These are phyloP conservation scores for Fistularia commersonii DNA, from an alignment of 2,797 vertebrate species.

Conservation along the genomic window DNA sequence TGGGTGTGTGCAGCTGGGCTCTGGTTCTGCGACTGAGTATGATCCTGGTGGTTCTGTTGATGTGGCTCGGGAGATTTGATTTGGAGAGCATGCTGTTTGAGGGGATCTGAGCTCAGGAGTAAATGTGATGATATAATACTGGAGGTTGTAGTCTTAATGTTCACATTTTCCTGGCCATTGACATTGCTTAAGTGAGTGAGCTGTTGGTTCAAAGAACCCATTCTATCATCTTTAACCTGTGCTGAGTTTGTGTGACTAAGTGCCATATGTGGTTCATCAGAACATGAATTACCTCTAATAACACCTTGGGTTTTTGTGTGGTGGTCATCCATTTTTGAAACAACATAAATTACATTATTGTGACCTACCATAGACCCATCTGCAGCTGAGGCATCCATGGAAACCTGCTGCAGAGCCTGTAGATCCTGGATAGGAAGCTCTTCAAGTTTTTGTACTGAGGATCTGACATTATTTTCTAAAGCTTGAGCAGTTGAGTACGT, in stretches of 20 bases:
- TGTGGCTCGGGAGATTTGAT: constrained; percentile 82
- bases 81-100: constrained; percentile 82
- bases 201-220: constrained; percentile 79
- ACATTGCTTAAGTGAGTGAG: constrained; percentile 79
- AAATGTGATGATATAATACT: constrained; percentile 80
- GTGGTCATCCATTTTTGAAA: constrained; percentile 90
- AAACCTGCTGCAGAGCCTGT: constrained; percentile 82
- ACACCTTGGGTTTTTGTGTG: constrained; percentile 88
- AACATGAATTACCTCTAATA: constrained; percentile 89
- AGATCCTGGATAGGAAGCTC: constrained; percentile 88
- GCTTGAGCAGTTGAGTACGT: constrained; percentile 82
- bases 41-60: constrained; percentile 81
- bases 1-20: constrained; percentile 69
- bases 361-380: constrained; percentile 76
- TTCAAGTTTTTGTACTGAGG: constrained; percentile 84
- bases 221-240: constrained; percentile 82
- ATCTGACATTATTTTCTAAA: constrained; percentile 79
- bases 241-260: constrained; percentile 76
- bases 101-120: constrained; percentile 78
- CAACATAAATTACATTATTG: constrained; percentile 85
- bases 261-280: constrained; percentile 86
- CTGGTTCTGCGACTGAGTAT: constrained; percentile 41
- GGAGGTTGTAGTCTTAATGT: constrained; percentile 78
- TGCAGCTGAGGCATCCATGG: constrained; percentile 77
- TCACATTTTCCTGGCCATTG: constrained; percentile 68